phyloP scores from a whole-genome alignment of 2,888 invertebrate genomes.

The Labia minor region DNA sequence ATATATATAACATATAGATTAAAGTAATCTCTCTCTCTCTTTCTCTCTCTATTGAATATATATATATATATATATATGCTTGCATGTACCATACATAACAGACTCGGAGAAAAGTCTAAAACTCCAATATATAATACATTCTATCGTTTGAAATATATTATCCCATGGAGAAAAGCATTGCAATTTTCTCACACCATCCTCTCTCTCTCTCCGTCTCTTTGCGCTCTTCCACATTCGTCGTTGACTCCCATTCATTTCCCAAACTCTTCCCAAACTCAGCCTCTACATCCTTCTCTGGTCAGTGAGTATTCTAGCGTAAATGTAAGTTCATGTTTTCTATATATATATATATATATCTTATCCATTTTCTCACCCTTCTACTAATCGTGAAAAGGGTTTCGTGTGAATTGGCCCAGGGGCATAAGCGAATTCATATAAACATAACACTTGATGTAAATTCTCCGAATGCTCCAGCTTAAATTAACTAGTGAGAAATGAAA shows the following conservation, averaged over 20 bases:
- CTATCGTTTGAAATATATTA: conserved; percentile 13
- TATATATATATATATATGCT: too few relatives aligned
- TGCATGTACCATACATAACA: too few relatives aligned
- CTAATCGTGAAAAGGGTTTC: background rate
- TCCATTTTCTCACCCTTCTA: background rate
- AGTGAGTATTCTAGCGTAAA: conserved; percentile 8
- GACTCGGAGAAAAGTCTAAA: background rate
- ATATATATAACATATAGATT: too few relatives aligned
- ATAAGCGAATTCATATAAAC: conserved; percentile 13
- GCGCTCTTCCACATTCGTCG: too few relatives aligned
- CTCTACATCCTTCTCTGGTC: background rate
- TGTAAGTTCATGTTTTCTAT: background rate
- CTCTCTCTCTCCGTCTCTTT: background rate
- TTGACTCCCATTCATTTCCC: too few relatives aligned
- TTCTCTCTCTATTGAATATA: too few relatives aligned
- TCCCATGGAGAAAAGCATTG: background rate
- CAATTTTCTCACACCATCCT: background rate
- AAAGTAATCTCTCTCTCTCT: too few relatives aligned
- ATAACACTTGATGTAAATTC: background rate
- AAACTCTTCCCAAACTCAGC: background rate
- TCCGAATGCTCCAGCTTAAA: background rate
- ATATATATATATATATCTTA: background rate
- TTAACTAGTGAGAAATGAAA: conserved; percentile 7
- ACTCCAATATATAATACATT: conserved; percentile 13
- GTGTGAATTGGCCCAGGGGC: conserved; percentile 13